Conservation (phyloP, 2,888 invertebrate genomes). For the Drosophila gaucha region DNA sequence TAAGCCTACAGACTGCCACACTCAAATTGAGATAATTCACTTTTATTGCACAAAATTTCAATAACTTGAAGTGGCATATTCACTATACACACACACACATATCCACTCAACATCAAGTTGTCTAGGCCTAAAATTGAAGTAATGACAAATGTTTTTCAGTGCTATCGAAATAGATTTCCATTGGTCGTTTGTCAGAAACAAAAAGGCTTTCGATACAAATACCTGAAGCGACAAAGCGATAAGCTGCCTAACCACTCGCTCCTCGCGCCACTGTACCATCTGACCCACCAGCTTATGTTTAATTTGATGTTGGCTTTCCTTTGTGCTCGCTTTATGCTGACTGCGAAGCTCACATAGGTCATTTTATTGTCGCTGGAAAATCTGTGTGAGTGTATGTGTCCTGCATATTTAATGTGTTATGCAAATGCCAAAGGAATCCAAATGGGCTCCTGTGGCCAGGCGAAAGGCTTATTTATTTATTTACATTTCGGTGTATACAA, state of each 20-base stretch:
- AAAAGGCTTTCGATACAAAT: conserved; percentile 52
- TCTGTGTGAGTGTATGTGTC: conserved; percentile 51
- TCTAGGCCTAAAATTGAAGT: conserved; percentile 34
- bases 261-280: neutral
- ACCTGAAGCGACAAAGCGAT: conserved; percentile 63
- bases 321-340: conserved; percentile 59
- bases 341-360: conserved; percentile 63
- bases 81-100: neutral
- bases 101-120: neutral
- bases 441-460: conserved; percentile 34
- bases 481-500: conserved; percentile 46
- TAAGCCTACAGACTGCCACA: neutral
- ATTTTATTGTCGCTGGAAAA: conserved; percentile 66
- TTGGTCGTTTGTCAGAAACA: conserved; percentile 73
- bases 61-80: conserved; percentile 20
- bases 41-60: conserved; percentile 42
- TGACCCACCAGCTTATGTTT: conserved; percentile 42
- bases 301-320: conserved; percentile 57
- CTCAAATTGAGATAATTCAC: conserved; percentile 18
- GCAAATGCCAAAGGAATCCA: conserved; percentile 60
- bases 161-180: conserved; percentile 64
- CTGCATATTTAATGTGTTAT: conserved; percentile 79
- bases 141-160: conserved; percentile 66
- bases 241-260: conserved; percentile 16
- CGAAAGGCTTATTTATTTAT: conserved; percentile 73